phyloP scores from a whole-genome alignment of 2,888 invertebrate genomes.

The Athalia rosae region DNA sequence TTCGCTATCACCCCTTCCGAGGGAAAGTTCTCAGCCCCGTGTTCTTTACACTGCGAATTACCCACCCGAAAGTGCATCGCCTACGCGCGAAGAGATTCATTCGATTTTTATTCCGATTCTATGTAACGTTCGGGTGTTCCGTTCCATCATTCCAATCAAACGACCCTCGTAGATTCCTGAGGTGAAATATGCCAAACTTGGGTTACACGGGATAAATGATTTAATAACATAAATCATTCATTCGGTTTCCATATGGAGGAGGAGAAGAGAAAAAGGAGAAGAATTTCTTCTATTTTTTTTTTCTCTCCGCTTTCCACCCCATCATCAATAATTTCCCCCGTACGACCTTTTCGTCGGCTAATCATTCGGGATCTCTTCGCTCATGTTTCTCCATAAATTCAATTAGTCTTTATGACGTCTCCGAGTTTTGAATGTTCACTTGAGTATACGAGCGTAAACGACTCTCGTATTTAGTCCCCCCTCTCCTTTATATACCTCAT shows the following conservation, averaged over 20 bases:
- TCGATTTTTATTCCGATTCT: slow-evolving; percentile 1
- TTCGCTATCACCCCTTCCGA: neutral
- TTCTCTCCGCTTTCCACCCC: too few species aligned
- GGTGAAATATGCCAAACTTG: too few species aligned
- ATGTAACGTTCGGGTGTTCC: neutral
- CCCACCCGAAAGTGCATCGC: slow-evolving; percentile 4
- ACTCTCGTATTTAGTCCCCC: neutral
- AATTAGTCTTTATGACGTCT: neutral
- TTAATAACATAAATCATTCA: neutral
- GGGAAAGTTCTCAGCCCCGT: neutral
- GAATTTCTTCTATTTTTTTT: too few species aligned
- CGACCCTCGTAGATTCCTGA: too few species aligned
- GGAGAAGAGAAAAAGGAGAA: too few species aligned
- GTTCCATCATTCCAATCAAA: neutral
- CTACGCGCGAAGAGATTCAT: neutral
- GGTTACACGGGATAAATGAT: neutral
- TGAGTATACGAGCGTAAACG: neutral
- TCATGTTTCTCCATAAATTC: neutral
- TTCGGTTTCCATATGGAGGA: neutral
- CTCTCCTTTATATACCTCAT: neutral
- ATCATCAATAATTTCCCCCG: too few species aligned
- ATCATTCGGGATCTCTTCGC: too few species aligned
- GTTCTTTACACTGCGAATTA: neutral
- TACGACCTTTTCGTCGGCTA: too few species aligned
- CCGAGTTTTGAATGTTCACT: neutral